Evolutionary conservation across 2,113 vertebrate species (phyloP).

Genomic region (Antechinus stuartii): DNA sequence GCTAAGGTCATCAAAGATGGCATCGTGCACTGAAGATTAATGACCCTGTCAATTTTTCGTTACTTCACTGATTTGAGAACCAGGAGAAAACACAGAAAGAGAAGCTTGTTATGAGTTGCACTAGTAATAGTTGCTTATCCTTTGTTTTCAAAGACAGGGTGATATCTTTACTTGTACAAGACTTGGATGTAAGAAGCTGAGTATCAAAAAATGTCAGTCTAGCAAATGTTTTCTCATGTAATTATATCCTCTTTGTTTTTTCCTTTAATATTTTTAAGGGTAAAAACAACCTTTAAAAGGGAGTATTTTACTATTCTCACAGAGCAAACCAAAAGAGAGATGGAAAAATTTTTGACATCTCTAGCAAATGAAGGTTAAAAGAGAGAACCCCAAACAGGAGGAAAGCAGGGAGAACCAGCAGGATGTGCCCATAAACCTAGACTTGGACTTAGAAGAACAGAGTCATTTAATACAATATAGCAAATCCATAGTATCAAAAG

Average conservation of each 20-base stretch:
- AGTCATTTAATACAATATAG: neutral
- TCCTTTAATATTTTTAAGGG: neutral
- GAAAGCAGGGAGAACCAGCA: neutral
- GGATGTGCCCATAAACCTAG: neutral
- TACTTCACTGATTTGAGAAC: no score
- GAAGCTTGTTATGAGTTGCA: neutral
- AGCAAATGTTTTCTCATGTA: neutral
- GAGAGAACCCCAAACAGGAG: neutral
- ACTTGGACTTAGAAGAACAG: neutral
- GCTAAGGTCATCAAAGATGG: neutral
- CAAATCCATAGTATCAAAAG: neutral
- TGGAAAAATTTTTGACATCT: neutral
- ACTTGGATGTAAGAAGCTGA: no score
- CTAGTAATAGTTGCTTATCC: neutral
- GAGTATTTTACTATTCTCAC: neutral
- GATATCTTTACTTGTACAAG: no score
- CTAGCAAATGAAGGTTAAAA: neutral
- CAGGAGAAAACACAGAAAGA: no score
- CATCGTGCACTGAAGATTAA: neutral
- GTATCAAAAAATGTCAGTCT: neutral
- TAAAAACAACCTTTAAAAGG: neutral
- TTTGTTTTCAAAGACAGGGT: no score
- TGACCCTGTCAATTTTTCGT: neutral
- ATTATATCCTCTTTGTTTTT: neutral
- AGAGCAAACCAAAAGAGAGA: neutral